Base-by-base conservation (phyloP, 2,888 invertebrate genomes). In the Aspidiotus destructor region DNA sequence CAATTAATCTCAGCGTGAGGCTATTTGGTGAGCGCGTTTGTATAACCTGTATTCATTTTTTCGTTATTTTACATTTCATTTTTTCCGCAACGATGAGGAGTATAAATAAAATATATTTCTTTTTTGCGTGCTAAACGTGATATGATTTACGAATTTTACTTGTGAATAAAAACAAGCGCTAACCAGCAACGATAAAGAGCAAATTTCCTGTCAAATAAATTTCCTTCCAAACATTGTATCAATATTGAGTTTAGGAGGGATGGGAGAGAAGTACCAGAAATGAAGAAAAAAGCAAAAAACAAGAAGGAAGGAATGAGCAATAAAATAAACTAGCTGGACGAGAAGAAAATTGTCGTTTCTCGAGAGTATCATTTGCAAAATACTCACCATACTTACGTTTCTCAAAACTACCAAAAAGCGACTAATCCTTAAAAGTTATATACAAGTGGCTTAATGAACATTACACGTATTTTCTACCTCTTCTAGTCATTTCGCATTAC, bases 401-500 rank as follows among this genome's bases (percentile, higher is more conserved):
- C 28, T 28, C 28, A 28, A 28, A 28, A 28, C 28, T 28, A 28
- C 28, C 28, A 28, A 28, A 28, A 28, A 28, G 28, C 28, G 28
- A 28, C 28, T 28, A 28, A 28, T 5, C 28, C 28, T 28, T 28
- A 28, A 28, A 28, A 28, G 28, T 28, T 28, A 28, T 28, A 5
- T 48, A n/a, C 48, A 48, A 52, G 62, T 40, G 52, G 62, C 52
- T 52, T 62, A 62, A 62, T 62, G 52, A 62, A 52, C 40, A 52
- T 62, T 48, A 62, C 62, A 10, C 8, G 62, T 28, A 52, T 17
- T 40, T 62, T 52, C 28, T 48, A 62, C 28, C 28, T 28, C 28
- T 28, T 28, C 5, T 5, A 28, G 28, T 28, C 28, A 28, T 28
- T 28, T 5, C 28, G 28, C 28, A 28, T 5, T 28, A 3, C 5